Conservation (phyloP, 2,113 vertebrate species). For the Morone chrysops region DNA sequence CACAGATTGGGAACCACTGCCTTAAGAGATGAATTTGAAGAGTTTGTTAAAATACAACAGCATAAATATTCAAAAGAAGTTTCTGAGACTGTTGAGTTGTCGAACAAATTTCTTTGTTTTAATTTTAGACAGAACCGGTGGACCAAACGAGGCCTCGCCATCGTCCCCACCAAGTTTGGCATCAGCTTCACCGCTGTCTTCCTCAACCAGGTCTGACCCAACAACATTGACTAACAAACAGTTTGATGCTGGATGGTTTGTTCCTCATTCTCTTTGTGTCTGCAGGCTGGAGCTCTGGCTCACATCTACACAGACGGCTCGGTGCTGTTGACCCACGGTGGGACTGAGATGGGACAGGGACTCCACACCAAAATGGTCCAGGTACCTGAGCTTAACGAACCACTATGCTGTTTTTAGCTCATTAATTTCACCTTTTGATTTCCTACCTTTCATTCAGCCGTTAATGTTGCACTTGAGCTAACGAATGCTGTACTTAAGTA, state of each 20-base stretch:
- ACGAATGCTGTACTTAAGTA: no score
- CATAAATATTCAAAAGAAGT: no score
- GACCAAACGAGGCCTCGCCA: conserved; percentile 94
- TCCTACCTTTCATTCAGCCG: no score
- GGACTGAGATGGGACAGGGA: conserved; percentile 98
- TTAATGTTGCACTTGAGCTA: neutral
- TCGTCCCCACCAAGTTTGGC: conserved; percentile 96
- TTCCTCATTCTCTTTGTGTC: neutral
- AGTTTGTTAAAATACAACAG: neutral
- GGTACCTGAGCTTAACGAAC: conserved; percentile 76
- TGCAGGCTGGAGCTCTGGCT: conserved; percentile 92
- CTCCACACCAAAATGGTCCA: conserved; percentile 99
- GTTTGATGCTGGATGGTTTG: neutral
- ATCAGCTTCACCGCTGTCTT: conserved; percentile 91
- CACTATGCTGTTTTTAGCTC: no score
- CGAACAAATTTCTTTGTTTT: conserved; percentile 85
- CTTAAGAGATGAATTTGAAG: no score
- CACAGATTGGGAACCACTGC: no score
- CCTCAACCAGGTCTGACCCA: conserved; percentile 91
- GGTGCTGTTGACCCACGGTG: conserved; percentile 93
- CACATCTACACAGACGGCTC: conserved; percentile 97
- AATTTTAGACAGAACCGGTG: conserved; percentile 90
- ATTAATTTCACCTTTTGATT: no score
- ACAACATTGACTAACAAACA: neutral
- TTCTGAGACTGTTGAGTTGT: conserved; percentile 57